Percentiles rank a stretch among this genome's conserved stretches.
Conservation (phyloP, 1,140 invertebrate species). For the Planococcus citri region DNA sequence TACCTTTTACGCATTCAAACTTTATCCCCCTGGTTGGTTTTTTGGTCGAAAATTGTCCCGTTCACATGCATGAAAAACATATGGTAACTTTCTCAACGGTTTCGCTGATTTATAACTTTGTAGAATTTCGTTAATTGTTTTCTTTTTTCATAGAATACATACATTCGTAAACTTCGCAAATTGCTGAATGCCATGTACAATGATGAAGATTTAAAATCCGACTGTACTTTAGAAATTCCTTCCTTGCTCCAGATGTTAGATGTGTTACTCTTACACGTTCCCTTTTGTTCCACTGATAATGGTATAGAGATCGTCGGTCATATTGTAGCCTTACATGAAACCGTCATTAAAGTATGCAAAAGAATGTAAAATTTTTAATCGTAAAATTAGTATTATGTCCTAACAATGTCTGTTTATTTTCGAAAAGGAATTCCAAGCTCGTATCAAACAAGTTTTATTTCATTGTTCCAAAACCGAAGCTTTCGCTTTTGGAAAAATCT, state of each 20-base stretch:
- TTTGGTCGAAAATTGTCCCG: background rate
- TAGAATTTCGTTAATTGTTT: too few species aligned
- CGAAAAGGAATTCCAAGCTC: background rate
- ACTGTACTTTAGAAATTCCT: background rate
- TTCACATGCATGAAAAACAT: background rate
- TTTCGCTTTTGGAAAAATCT: constrained; percentile 24
- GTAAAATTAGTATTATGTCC: too few species aligned
- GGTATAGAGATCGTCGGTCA: background rate
- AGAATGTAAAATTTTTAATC: background rate
- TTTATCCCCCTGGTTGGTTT: background rate
- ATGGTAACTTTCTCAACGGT: background rate
- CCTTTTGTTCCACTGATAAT: background rate
- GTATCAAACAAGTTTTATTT: background rate
- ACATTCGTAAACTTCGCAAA: background rate
- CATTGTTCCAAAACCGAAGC: constrained; percentile 19
- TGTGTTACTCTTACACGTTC: background rate
- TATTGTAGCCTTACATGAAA: background rate
- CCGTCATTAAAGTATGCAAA: background rate
- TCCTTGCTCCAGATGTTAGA: background rate
- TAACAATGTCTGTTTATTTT: background rate
- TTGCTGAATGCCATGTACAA: background rate
- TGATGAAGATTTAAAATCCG: background rate
- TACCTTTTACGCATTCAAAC: background rate
- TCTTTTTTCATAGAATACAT: background rate
- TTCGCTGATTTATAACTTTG: background rate